These are phyloP conservation scores for Julus scandinavius DNA, from an alignment of 2,888 invertebrate genomes.

Conservation along the genomic window DNA sequence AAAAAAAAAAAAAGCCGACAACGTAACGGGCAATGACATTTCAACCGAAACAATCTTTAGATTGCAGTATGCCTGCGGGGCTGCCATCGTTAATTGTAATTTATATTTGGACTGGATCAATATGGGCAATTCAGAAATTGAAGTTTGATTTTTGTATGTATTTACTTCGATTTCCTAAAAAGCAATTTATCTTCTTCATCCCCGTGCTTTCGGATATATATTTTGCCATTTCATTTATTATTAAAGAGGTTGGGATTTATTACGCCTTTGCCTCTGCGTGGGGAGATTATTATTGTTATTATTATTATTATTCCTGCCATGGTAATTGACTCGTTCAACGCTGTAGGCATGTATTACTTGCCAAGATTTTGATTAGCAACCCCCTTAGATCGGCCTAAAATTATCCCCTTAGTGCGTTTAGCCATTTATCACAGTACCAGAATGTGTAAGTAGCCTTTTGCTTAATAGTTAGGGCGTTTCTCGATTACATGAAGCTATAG, in stretches of 20 bases:
- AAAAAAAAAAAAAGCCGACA: too few species aligned
- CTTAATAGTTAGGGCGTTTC: constrained; percentile 34
- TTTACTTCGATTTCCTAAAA: not conserved
- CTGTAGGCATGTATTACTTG: constrained; percentile 17
- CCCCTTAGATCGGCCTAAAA: constrained; percentile 14
- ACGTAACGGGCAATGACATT: too few species aligned
- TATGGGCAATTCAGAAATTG: constrained; percentile 22
- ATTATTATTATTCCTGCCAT: constrained; percentile 10
- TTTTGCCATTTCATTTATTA: not conserved
- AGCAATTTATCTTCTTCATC: constrained; percentile 20
- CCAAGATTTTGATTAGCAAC: constrained; percentile 2
- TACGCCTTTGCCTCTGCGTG: not conserved
- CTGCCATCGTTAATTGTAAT: not conserved
- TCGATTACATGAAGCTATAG: not conserved
- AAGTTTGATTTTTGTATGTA: not conserved
- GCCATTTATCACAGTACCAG: not conserved
- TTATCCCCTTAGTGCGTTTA: not conserved
- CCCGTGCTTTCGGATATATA: not conserved
- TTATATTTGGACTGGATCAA: not conserved
- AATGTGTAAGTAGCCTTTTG: constrained; percentile 15
- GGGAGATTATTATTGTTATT: not conserved
- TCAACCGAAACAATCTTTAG: too few species aligned
- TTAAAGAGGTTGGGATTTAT: constrained; percentile 34
- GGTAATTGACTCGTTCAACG: constrained; percentile 24
- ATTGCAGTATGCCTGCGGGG: not conserved